Conservation (phyloP, 2,797 vertebrate genomes). For the Novumbra hubbsi region DNA sequence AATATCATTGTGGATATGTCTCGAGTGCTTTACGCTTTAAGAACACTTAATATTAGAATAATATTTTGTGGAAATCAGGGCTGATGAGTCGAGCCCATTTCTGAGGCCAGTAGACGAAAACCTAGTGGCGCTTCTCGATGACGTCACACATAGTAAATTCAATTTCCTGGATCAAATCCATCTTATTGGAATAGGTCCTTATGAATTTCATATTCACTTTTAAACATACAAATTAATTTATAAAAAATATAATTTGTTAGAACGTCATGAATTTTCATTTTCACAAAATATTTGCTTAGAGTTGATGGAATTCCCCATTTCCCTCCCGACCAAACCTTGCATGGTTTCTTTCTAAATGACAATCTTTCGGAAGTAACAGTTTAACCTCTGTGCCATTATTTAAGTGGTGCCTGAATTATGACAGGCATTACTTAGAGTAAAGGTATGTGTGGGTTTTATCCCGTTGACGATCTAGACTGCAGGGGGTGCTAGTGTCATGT, state of each 20-base stretch:
- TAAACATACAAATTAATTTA: too few species aligned
- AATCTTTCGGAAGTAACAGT: not conserved
- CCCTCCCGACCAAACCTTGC: not conserved
- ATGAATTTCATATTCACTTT: too few species aligned
- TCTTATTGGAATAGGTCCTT: not conserved
- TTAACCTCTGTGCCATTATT: not conserved
- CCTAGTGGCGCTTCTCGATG: conserved; percentile 73
- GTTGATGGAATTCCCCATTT: not conserved
- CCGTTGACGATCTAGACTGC: not conserved
- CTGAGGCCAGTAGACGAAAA: conserved; percentile 71
- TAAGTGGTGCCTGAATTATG: not conserved
- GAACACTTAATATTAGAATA: conserved; percentile 49
- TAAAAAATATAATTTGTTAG: not conserved
- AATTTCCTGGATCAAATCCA: conserved; percentile 28
- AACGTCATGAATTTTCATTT: not conserved
- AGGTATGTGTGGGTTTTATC: not conserved
- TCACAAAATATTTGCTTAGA: not conserved
- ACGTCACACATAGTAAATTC: conserved; percentile 57
- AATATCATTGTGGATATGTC: conserved; percentile 73
- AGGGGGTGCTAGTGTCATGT: not conserved
- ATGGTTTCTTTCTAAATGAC: not conserved
- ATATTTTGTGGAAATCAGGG: conserved; percentile 68
- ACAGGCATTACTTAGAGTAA: not conserved
- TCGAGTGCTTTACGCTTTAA: conserved; percentile 22
- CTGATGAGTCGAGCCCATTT: conserved; percentile 74